phyloP scores from a whole-genome alignment of 2,888 invertebrate species.

The Oxytorus armatus region DNA sequence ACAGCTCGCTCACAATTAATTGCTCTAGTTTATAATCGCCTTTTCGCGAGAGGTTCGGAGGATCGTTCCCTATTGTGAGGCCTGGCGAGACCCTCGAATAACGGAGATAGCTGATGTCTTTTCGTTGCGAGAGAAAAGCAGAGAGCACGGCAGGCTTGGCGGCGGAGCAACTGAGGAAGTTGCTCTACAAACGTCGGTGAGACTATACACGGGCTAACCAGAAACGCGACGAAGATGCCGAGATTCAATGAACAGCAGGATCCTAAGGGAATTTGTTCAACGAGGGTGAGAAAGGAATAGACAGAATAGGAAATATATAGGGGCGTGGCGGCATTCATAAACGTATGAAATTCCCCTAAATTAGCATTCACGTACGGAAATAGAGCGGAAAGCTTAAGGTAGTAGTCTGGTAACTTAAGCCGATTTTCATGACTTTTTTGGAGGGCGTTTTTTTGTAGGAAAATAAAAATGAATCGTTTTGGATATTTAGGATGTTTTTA shows the following conservation, averaged over 20 bases:
- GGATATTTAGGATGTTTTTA: too few species aligned
- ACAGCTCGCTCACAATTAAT: conserved; percentile 78
- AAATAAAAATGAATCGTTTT: too few species aligned
- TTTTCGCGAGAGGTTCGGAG: conserved; percentile 66
- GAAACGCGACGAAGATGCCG: conserved; percentile 1
- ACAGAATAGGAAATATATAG: conserved; percentile 5
- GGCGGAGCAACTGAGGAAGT: conserved; percentile 6
- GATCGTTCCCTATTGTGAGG: conserved; percentile 69
- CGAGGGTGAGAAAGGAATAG: neutral
- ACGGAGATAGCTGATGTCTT: conserved; percentile 68
- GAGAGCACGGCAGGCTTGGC: neutral
- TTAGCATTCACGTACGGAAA: conserved; percentile 8
- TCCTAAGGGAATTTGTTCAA: neutral
- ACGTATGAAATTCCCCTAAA: neutral
- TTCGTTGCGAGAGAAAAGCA: conserved; percentile 16
- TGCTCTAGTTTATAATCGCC: conserved; percentile 80
- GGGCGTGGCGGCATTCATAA: neutral
- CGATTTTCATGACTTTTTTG: too few species aligned
- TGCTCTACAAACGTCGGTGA: conserved; percentile 13
- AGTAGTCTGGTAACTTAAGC: too few species aligned
- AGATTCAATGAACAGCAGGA: neutral
- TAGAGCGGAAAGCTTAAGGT: neutral
- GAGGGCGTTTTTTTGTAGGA: too few species aligned
- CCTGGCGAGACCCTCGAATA: conserved; percentile 66
- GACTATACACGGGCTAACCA: conserved; percentile 3